A percentile compares a stretch with the other conserved stretches of the same genome.
phyloP scores from a whole-genome alignment of 2,113 vertebrate genomes.

The Phyllopteryx taeniolatus region DNA sequence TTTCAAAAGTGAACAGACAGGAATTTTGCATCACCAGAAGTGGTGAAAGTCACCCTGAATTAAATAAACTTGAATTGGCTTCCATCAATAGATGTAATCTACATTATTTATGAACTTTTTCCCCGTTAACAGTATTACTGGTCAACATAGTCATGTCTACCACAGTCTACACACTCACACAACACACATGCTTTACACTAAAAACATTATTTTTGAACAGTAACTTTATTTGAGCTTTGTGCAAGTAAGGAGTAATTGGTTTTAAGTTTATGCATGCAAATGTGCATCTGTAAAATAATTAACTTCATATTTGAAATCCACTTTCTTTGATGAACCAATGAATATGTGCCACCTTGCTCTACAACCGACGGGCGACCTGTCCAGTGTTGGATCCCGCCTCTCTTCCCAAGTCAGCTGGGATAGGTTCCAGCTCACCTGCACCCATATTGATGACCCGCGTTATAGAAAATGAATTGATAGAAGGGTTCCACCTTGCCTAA shows the following conservation, averaged over 20 bases:
- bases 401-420: too few relatives aligned
- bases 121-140: not conserved
- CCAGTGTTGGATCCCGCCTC: too few relatives aligned
- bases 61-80: not conserved
- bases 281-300: not conserved
- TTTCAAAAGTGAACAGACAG: not conserved
- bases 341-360: too few relatives aligned
- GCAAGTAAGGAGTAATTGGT: too few relatives aligned
- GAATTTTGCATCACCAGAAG: not conserved
- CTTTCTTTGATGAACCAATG: too few relatives aligned
- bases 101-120: not conserved
- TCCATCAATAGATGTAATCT: not conserved
- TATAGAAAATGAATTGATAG: too few relatives aligned
- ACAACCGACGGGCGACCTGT: too few relatives aligned
- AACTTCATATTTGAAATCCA: too few relatives aligned
- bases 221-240: too few relatives aligned
- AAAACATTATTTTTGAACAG: too few relatives aligned
- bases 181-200: not conserved
- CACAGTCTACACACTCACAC: not conserved
- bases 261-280: not conserved
- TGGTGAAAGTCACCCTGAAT: not conserved
- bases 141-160: not conserved
- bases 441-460: too few relatives aligned
- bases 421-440: too few relatives aligned
- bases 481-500: not conserved